phyloP scores from a whole-genome alignment of 2,113 vertebrate species.

The Chaenocephalus aceratus region DNA sequence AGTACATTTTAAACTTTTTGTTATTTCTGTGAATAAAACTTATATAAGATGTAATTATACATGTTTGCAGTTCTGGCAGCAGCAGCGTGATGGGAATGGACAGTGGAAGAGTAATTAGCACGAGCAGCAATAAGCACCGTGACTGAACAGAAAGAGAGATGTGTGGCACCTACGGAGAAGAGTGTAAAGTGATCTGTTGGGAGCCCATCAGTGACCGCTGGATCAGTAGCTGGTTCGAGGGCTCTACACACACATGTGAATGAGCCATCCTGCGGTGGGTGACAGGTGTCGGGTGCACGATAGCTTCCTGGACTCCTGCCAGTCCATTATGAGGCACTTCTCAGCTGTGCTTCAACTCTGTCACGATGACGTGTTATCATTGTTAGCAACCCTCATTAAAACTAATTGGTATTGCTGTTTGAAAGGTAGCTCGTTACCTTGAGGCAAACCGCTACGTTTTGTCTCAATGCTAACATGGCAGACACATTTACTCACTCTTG shows the following conservation, averaged over 20 bases:
- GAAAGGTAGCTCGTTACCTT: conserved; percentile 70
- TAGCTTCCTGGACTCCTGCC: conserved; percentile 65
- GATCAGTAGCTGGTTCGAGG: conserved; percentile 40
- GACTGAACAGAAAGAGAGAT: conserved; percentile 24
- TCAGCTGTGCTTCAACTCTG: conserved; percentile 55
- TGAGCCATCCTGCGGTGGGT: conserved; percentile 48
- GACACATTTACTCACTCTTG: conserved; percentile 45
- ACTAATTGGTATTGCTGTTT: conserved; percentile 73
- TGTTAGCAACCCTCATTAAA: conserved; percentile 75
- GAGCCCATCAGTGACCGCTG: conserved; percentile 4
- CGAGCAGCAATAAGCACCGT: conserved; percentile 20
- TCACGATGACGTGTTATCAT: conserved; percentile 59
- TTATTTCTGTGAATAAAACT: conserved; percentile 30
- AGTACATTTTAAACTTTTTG: conserved; percentile 22
- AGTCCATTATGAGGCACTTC: conserved; percentile 63
- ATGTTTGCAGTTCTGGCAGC: conserved; percentile 34
- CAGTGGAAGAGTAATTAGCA: conserved; percentile 52
- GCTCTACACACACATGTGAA: conserved; percentile 53
- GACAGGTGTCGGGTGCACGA: conserved; percentile 61
- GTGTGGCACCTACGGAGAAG: conserved; percentile 35
- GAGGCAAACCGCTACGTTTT: conserved; percentile 63
- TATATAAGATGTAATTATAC: conserved; percentile 35
- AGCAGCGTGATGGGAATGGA: conserved; percentile 44
- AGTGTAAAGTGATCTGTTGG: conserved; percentile 23
- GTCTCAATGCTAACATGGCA: conserved; percentile 60